Evolutionary conservation across 2,888 invertebrate genomes (phyloP).

Genomic region (Hirudinaria manillensis): DNA sequence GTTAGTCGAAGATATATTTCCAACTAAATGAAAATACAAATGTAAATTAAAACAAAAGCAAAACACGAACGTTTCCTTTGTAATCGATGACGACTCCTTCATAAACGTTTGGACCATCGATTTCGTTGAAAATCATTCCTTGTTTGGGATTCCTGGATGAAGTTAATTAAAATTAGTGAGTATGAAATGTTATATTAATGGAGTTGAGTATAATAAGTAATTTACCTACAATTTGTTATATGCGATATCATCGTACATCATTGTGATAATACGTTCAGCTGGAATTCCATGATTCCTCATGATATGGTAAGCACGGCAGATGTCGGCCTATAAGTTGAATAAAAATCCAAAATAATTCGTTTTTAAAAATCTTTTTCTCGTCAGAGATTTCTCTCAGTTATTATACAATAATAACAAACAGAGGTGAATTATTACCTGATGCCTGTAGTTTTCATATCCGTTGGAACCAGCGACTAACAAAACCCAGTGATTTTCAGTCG

Average conservation of each 20-base stretch:
- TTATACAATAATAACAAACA: too few species aligned
- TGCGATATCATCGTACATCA: constrained; percentile 64
- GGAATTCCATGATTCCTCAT: constrained; percentile 58
- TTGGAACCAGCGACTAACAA: constrained; percentile 62
- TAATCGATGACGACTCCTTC: constrained; percentile 60
- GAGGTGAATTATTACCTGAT: constrained; percentile 57
- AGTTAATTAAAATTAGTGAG: constrained; percentile 20
- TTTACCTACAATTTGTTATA: constrained; percentile 55
- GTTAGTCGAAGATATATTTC: too few species aligned
- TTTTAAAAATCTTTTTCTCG: neutral
- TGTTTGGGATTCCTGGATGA: constrained; percentile 58
- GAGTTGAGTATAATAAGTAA: neutral
- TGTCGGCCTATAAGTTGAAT: constrained; percentile 56
- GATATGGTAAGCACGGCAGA: constrained; percentile 61
- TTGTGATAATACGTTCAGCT: constrained; percentile 59
- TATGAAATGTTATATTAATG: constrained; percentile 15
- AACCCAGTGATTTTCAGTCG: constrained; percentile 54
- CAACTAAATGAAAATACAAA: neutral
- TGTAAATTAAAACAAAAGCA: neutral
- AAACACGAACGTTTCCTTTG: constrained; percentile 55
- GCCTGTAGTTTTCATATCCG: constrained; percentile 60
- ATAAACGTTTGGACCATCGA: constrained; percentile 60
- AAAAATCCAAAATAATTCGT: neutral
- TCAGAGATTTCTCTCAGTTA: neutral
- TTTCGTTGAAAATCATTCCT: constrained; percentile 60